These are phyloP conservation scores for Hypena proboscidalis DNA, from an alignment of 2,888 invertebrate species.

Conservation along the genomic window DNA sequence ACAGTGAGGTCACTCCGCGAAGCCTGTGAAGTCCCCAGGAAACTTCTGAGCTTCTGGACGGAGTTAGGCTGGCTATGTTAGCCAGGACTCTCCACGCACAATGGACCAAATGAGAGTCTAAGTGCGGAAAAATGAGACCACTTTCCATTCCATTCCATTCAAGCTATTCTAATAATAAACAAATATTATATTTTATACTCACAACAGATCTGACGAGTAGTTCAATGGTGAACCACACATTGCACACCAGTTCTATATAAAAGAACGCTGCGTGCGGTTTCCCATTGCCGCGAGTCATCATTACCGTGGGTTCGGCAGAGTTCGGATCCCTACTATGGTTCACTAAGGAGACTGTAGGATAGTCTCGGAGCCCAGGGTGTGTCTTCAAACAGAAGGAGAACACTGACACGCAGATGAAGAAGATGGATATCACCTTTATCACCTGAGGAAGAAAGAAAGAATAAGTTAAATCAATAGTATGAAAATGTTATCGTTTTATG, in stretches of 20 bases:
- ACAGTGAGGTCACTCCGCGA: too few relatives aligned
- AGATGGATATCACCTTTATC: constrained; percentile 95
- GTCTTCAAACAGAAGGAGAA: constrained; percentile 98
- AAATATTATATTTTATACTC: too few relatives aligned
- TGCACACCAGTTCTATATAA: constrained; percentile 96
- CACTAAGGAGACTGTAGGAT: constrained; percentile 51
- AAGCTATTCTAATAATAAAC: too few relatives aligned
- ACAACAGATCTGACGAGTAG: constrained; percentile 94
- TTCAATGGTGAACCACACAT: constrained; percentile 98
- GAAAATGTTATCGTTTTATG: too few relatives aligned
- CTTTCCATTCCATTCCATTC: too few relatives aligned
- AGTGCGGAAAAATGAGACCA: too few relatives aligned
- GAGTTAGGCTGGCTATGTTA: too few relatives aligned
- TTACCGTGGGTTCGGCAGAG: constrained; percentile 39
- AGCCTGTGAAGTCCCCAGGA: too few relatives aligned
- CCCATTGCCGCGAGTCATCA: constrained; percentile 81
- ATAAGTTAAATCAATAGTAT: not conserved
- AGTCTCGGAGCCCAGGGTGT: constrained; percentile 93
- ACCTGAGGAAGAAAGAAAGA: constrained; percentile 85
- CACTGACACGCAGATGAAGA: constrained; percentile 98
- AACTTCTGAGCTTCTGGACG: too few relatives aligned
- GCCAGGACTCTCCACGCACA: too few relatives aligned
- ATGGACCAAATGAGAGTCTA: too few relatives aligned
- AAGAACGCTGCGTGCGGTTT: constrained; percentile 92
- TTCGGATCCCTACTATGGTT: constrained; percentile 41